These are phyloP conservation scores for Mesembrinibis cayennensis DNA, from an alignment of 2,113 vertebrate genomes.

Conservation along the genomic window DNA sequence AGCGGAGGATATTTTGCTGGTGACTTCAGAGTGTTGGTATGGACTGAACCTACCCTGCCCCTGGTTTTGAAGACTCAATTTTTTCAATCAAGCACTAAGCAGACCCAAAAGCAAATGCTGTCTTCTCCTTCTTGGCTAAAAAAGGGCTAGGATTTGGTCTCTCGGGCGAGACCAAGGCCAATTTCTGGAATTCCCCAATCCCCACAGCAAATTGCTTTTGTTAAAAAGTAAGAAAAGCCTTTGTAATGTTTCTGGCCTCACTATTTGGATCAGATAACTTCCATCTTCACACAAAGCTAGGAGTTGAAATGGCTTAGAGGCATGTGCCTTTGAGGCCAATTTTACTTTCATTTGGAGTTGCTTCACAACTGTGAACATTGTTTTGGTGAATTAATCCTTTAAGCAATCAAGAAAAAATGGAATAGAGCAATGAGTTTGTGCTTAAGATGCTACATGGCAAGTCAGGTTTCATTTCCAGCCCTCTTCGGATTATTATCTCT, in stretches of 20 bases:
- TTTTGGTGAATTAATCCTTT: background rate
- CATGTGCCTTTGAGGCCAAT: background rate
- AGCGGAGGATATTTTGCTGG: background rate
- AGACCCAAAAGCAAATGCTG: background rate
- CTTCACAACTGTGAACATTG: background rate
- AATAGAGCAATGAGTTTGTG: background rate
- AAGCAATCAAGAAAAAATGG: background rate
- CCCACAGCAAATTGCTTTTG: background rate
- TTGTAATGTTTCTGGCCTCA: background rate
- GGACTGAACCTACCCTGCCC: background rate
- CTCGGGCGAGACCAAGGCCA: accelerated
- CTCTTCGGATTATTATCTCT: background rate
- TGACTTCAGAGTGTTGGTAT: background rate
- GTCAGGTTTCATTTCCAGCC: background rate
- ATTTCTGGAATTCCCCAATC: background rate
- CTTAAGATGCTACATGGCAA: background rate
- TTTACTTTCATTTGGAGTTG: background rate
- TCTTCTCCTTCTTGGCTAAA: background rate
- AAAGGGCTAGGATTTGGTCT: background rate
- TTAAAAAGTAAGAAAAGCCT: background rate
- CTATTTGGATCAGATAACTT: background rate
- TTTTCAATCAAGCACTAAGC: background rate
- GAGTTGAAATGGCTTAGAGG: background rate
- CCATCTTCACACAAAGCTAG: background rate
- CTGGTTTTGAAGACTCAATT: background rate